Evolutionary conservation across 2,888 invertebrate genomes (phyloP).

Genomic region (Drosophila yooni): DNA sequence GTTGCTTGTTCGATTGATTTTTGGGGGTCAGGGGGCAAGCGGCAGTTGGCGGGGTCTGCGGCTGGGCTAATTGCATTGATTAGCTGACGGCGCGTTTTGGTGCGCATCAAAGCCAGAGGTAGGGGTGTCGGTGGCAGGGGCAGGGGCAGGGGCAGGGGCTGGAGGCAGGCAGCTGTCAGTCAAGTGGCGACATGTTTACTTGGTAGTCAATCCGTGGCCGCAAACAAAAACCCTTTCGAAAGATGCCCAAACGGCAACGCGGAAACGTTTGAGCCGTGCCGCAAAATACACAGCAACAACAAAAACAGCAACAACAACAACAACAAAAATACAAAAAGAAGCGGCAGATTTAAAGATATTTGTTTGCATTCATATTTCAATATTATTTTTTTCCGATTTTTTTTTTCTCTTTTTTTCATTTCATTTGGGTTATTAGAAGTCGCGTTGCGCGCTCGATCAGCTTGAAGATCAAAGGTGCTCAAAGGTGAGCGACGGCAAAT

Average conservation of each 20-base stretch:
- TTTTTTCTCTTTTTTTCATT: background rate
- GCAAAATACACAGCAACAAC: constrained; percentile 62
- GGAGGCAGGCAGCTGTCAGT: constrained; percentile 75
- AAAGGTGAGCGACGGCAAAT: constrained; percentile 63
- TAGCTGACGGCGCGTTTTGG: constrained; percentile 77
- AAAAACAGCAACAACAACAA: constrained; percentile 12
- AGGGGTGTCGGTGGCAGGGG: background rate
- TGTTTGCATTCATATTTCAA: constrained; percentile 79
- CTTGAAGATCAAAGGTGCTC: constrained; percentile 65
- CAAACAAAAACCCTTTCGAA: constrained; percentile 68
- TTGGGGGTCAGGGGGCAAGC: constrained; percentile 59
- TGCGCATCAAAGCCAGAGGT: constrained; percentile 66
- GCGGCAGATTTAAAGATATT: constrained; percentile 37
- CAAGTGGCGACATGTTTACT: constrained; percentile 79
- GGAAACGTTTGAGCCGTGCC: constrained; percentile 64
- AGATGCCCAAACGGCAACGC: constrained; percentile 24
- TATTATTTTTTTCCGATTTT: constrained; percentile 56
- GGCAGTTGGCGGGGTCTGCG: constrained; percentile 29
- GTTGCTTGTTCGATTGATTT: constrained; percentile 9
- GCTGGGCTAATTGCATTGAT: constrained; percentile 81
- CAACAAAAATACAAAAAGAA: constrained; percentile 9
- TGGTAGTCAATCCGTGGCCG: constrained; percentile 58
- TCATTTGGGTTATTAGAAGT: constrained; percentile 55
- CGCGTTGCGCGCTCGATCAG: constrained; percentile 46
- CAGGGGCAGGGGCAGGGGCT: constrained; percentile 7